These are phyloP conservation scores for Xiphydria camelus DNA, from an alignment of 2,888 invertebrate species.

Conservation along the genomic window DNA sequence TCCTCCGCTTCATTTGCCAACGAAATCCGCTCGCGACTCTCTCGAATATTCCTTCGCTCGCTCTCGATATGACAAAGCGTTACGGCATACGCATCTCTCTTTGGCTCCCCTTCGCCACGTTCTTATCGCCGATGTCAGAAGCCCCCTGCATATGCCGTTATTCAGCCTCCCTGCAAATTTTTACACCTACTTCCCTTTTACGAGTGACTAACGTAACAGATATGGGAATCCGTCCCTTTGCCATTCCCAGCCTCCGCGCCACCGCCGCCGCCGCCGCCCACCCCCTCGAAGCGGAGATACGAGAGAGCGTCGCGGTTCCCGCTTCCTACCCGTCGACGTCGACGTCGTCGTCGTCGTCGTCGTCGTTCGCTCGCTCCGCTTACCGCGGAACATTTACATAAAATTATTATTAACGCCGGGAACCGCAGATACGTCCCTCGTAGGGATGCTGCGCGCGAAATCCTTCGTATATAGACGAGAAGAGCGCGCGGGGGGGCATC, in stretches of 20 bases:
- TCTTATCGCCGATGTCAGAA: background rate
- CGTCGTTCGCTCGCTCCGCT: constrained; percentile 16
- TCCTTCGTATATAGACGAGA: no score
- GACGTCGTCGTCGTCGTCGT: constrained; percentile 6
- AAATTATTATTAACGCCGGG: constrained; percentile 47
- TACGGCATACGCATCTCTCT: background rate
- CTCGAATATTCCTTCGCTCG: no score
- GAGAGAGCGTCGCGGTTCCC: constrained; percentile 18
- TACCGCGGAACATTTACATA: constrained; percentile 44
- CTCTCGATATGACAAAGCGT: no score
- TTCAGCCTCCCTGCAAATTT: constrained; percentile 34
- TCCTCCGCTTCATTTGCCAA: no score
- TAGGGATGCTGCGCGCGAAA: background rate
- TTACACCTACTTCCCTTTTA: constrained; percentile 48
- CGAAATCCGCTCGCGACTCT: no score
- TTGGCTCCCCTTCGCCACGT: background rate
- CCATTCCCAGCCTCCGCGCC: constrained; percentile 15
- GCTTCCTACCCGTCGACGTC: constrained; percentile 21
- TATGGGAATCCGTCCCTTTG: constrained; percentile 20
- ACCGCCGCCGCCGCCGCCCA: constrained; percentile 1
- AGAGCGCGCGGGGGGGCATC: no score
- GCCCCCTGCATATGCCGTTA: constrained; percentile 33
- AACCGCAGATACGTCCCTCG: background rate
- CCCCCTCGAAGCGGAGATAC: background rate
- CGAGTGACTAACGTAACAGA: constrained; percentile 41